Conservation (phyloP, 1,140 invertebrate species). For the Drosophila sulfurigaster region DNA sequence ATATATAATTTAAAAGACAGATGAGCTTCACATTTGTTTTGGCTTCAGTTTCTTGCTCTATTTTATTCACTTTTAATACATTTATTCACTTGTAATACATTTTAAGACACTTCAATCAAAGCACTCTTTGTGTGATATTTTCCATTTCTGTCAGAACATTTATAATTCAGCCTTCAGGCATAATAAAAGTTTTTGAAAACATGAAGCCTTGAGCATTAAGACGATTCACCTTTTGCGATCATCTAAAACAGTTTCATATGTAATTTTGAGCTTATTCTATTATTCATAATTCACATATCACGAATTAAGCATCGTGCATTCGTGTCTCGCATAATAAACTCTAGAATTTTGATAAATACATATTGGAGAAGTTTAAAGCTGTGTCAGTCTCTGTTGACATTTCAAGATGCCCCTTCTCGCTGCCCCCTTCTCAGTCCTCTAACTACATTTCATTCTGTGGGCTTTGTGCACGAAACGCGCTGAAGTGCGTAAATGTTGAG, state of each 20-base stretch:
- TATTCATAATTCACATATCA: constrained; percentile 47
- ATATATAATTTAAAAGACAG: no score
- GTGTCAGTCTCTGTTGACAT: constrained; percentile 40
- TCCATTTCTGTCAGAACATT: background rate
- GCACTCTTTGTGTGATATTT: no score
- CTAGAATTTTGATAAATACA: constrained; percentile 37
- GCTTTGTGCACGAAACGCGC: constrained; percentile 58
- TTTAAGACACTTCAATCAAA: no score
- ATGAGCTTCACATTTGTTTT: no score
- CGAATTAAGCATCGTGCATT: constrained; percentile 40
- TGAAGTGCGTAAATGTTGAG: constrained; percentile 79
- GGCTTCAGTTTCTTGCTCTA: no score
- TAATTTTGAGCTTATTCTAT: constrained; percentile 33
- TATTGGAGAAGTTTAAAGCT: constrained; percentile 32
- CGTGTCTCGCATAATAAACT: constrained; percentile 47
- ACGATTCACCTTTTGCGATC: constrained; percentile 13
- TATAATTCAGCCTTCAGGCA: background rate
- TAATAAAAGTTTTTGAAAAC: background rate
- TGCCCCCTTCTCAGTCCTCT: background rate
- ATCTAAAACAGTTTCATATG: constrained; percentile 18
- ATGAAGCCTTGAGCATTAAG: background rate
- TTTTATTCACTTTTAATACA: no score
- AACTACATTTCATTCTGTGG: background rate
- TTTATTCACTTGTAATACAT: no score
- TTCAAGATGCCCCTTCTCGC: constrained; percentile 22